Conservation (phyloP, 2,888 invertebrate genomes). For the Sylvicola cinctus region DNA sequence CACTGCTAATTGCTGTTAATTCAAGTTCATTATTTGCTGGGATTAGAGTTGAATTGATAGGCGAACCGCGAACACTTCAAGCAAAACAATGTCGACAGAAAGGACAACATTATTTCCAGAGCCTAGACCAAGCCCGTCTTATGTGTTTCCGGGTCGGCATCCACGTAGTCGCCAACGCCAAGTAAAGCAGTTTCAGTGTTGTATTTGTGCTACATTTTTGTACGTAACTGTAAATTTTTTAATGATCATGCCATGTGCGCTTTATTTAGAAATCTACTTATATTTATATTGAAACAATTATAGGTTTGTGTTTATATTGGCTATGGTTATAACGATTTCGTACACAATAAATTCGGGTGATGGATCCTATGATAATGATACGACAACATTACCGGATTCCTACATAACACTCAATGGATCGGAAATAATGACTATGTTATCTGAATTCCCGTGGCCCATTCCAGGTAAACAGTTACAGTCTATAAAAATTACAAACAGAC, state of each 20-base stretch:
- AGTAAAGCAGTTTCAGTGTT: constrained; percentile 44
- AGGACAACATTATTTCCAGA: constrained; percentile 28
- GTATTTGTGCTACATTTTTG: constrained; percentile 44
- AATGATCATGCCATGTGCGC: background rate
- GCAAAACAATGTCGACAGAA: constrained; percentile 28
- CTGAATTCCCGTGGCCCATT: no score
- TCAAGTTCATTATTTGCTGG: no score
- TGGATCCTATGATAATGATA: background rate
- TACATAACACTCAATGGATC: constrained; percentile 6
- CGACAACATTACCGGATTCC: background rate
- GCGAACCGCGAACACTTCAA: no score
- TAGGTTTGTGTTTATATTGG: constrained; percentile 9
- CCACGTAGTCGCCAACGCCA: constrained; percentile 24
- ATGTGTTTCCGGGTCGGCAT: constrained; percentile 29
- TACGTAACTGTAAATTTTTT: constrained; percentile 36
- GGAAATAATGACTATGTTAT: constrained; percentile 7
- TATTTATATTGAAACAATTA: constrained; percentile 2
- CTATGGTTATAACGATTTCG: constrained; percentile 9
- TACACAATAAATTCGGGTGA: constrained; percentile 4
- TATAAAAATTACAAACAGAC: no score
- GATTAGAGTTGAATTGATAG: no score
- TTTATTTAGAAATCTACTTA: background rate
- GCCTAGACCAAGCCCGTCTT: constrained; percentile 22
- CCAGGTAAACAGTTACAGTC: no score
- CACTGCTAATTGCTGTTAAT: no score